phyloP scores from a whole-genome alignment of 2,113 vertebrate species.

The Neotragus pygmaeus region DNA sequence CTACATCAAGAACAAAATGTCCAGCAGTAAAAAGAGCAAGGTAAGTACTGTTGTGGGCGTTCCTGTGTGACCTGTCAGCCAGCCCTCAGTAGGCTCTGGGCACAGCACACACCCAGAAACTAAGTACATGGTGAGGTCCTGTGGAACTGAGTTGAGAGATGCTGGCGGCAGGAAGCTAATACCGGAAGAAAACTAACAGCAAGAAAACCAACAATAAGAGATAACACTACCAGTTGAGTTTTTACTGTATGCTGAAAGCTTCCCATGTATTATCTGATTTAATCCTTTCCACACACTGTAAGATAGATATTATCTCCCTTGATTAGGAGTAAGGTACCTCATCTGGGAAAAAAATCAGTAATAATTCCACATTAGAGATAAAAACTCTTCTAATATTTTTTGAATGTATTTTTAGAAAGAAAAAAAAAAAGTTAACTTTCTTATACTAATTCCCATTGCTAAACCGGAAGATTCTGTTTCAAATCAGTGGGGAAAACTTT shows the following conservation, averaged over 20 bases:
- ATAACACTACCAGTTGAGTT: not conserved
- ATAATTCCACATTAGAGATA: not conserved
- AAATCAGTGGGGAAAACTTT: not conserved
- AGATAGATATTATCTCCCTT: not conserved
- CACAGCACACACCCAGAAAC: fast-evolving
- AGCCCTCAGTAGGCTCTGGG: no score
- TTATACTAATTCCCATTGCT: not conserved
- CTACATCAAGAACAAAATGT: conserved; percentile 99
- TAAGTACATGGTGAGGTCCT: fast-evolving
- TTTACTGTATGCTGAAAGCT: not conserved
- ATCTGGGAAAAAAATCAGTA: not conserved
- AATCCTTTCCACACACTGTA: not conserved
- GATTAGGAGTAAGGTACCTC: not conserved
- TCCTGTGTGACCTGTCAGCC: fast-evolving
- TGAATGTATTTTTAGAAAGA: not conserved
- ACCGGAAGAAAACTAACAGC: not conserved
- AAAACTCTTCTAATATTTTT: not conserved
- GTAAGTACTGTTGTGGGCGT: conserved; percentile 76
- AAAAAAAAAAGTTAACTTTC: not conserved
- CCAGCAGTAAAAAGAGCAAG: conserved; percentile 92
- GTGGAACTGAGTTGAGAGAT: not conserved
- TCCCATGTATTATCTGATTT: not conserved
- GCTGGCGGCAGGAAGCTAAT: not conserved
- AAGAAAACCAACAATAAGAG: not conserved
- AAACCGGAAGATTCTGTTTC: not conserved